phyloP scores from a whole-genome alignment of 2,888 invertebrate species.

The Epinotia bilunana region DNA sequence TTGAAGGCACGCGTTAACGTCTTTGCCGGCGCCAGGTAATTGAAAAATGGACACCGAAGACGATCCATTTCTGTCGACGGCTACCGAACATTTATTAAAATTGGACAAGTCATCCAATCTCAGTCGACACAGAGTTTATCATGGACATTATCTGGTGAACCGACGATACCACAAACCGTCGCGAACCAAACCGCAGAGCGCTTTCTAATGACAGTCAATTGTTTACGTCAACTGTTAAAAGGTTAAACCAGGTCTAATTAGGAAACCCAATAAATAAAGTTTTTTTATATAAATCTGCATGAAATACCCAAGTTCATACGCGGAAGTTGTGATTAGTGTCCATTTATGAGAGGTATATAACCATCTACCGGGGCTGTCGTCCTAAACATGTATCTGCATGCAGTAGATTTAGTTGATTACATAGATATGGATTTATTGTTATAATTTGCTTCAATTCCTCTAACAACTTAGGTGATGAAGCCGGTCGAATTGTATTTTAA shows the following conservation, averaged over 20 bases:
- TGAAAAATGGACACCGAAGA: slow-evolving; percentile 58
- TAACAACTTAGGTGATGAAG: too few relatives aligned
- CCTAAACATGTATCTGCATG: too few relatives aligned
- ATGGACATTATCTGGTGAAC: slow-evolving; percentile 16
- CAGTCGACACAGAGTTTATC: slow-evolving; percentile 4
- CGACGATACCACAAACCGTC: not conserved
- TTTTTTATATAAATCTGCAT: slow-evolving; percentile 11
- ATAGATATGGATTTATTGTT: too few relatives aligned
- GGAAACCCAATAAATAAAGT: not conserved
- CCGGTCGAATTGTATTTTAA: too few relatives aligned
- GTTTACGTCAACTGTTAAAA: slow-evolving; percentile 32
- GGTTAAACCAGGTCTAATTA: slow-evolving; percentile 24
- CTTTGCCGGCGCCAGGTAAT: slow-evolving; percentile 58
- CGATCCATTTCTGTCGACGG: slow-evolving; percentile 57
- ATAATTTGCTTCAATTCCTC: too few relatives aligned
- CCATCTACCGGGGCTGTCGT: too few relatives aligned
- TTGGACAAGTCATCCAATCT: slow-evolving; percentile 2
- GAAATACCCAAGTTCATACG: not conserved
- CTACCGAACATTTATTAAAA: slow-evolving; percentile 51
- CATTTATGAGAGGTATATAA: not conserved
- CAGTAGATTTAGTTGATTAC: too few relatives aligned
- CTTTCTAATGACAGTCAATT: slow-evolving; percentile 45
- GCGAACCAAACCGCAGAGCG: slow-evolving; percentile 28
- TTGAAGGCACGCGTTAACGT: slow-evolving; percentile 49
- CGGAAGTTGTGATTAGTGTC: not conserved